Conservation (phyloP, 2,113 vertebrate species). For the Hippopotamus amphibius region DNA sequence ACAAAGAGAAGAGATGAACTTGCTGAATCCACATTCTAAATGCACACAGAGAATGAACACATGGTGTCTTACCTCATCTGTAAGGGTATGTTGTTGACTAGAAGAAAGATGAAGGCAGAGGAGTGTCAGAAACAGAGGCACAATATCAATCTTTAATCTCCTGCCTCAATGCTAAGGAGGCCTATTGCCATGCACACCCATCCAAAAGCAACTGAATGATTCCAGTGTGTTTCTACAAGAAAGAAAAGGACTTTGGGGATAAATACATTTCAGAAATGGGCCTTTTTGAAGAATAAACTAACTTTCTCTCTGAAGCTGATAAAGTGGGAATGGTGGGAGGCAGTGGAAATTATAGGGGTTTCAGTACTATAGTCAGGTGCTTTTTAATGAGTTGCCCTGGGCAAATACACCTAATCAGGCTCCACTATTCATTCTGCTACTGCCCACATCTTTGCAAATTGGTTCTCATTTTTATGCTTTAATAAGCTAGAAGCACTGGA, state of each 20-base stretch:
- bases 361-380: conserved; percentile 71
- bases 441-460: conserved; percentile 75
- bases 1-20: conserved; percentile 61
- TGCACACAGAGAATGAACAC: conserved; percentile 59
- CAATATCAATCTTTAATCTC: conserved; percentile 42
- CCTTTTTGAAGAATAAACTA: conserved; percentile 73
- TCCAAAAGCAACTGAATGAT: conserved; percentile 21
- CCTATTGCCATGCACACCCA: not conserved
- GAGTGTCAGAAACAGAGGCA: conserved; percentile 33
- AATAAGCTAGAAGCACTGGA: conserved; percentile 80
- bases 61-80: conserved; percentile 62
- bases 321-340: conserved; percentile 72
- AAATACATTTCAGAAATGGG: conserved; percentile 63
- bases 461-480: conserved; percentile 79
- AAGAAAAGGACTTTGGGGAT: conserved; percentile 3
- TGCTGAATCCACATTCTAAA: conserved; percentile 25
- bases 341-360: conserved; percentile 76
- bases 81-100: conserved; percentile 35
- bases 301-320: conserved; percentile 71
- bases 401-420: conserved; percentile 80
- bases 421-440: conserved; percentile 77
- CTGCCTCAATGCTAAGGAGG: conserved; percentile 40
- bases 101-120: conserved; percentile 66
- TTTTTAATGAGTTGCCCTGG: conserved; percentile 82
- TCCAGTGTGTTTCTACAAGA: conserved; percentile 44